Base-by-base conservation (phyloP, 2,888 invertebrate species). In the Tachina lurida region DNA sequence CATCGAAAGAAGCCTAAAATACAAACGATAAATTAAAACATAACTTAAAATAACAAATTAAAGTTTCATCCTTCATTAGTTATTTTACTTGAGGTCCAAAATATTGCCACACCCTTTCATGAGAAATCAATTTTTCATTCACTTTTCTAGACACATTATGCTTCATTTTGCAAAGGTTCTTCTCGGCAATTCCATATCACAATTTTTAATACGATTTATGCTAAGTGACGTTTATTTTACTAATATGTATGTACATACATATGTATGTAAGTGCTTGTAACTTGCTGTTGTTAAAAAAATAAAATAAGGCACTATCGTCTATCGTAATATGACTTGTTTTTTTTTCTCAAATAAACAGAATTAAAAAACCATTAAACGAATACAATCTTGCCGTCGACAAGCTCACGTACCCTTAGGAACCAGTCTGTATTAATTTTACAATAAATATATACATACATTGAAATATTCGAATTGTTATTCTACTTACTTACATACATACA, bases 1-100 rank as follows among this genome's bases (percentile, higher is more conserved):
- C 97, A 77, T 91, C 91, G 73, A 91, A 88, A 74, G 92, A 90
- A 76, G 92, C 92, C 92, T 92, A 15, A 71, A 39, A 71, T n/a
- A 41, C 22, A 3, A 71, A 70, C 60, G 10, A 31, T 41, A 68
- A 84, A 76, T 60, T 43, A 47, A 17, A 49, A 17, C 43, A 43
- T 43, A 10, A 1, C 3, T n/a, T 12, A n/a, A 45, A 39, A 62
- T 56, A 17, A 47, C 4, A 17, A n/a, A 17, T 49, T 56, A 39
- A 58, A 60, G 47, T 47, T 22, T 31, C 2, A 58, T 60, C 4
- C 22, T 43, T 41, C 1, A 19, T 10, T 39, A 19, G 45, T 63
- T 41, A 52, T 70, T 70, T 65, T 86, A 86, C 86, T 79, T 86
- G 82, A 49, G 86, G 65, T 83, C 82, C 83, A 79, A 86, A 86